phyloP scores from a whole-genome alignment of 2,888 invertebrate genomes.

The Pterostichus madidus region DNA sequence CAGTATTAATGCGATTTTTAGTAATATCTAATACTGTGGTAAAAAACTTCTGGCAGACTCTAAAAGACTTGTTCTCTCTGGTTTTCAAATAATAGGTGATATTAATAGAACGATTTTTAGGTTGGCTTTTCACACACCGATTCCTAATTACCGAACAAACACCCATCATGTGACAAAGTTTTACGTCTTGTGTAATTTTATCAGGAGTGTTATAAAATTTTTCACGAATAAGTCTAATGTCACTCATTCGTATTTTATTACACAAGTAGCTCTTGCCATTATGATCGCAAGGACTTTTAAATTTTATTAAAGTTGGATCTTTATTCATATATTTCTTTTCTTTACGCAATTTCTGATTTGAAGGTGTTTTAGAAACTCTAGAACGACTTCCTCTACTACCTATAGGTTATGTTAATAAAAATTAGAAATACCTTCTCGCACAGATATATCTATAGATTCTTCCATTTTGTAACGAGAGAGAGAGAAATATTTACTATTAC shows the following conservation, averaged over 20 bases:
- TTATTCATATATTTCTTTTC: background rate
- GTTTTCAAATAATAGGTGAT: background rate
- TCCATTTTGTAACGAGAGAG: too few species aligned
- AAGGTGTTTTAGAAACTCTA: too few species aligned
- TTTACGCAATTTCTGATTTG: slow-evolving; percentile 14
- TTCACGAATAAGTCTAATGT: too few species aligned
- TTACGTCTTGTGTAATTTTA: slow-evolving; percentile 25
- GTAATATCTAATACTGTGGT: background rate
- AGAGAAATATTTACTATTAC: too few species aligned
- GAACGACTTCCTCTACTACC: too few species aligned
- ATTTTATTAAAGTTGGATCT: slow-evolving; percentile 12
- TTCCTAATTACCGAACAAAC: slow-evolving; percentile 16
- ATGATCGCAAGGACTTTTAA: slow-evolving; percentile 4
- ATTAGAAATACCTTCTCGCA: too few species aligned
- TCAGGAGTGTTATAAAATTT: background rate
- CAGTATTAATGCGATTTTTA: background rate
- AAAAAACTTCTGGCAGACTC: slow-evolving; percentile 6
- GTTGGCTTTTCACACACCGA: background rate
- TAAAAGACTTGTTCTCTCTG: slow-evolving; percentile 11
- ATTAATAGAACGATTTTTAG: slow-evolving; percentile 17
- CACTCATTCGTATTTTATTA: slow-evolving; percentile 10
- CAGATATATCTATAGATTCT: too few species aligned
- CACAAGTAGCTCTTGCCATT: slow-evolving; percentile 19
- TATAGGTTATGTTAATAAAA: too few species aligned
- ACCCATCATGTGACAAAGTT: slow-evolving; percentile 12